A percentile compares a stretch with the other conserved stretches of the same genome.
Conservation (phyloP, 1,140 invertebrate genomes). For the Fopius arisanus region DNA sequence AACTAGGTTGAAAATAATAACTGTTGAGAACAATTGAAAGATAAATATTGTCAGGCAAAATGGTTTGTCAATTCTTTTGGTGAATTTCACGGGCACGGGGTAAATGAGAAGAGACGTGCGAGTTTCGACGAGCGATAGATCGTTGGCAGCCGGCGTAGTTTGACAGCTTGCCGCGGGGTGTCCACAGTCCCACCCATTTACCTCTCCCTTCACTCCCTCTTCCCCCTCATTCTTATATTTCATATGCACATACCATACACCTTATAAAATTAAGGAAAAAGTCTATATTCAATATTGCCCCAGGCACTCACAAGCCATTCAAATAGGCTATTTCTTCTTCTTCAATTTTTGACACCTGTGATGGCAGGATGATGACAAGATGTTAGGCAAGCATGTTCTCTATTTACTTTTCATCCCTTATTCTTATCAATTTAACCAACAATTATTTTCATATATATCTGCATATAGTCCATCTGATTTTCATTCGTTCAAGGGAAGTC, state of each 20-base stretch:
- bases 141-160: constrained; percentile 57
- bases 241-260: not conserved
- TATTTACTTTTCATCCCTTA: constrained; percentile 18
- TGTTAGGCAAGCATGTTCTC: constrained; percentile 6
- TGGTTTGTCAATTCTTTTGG: not conserved
- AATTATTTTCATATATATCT: not conserved
- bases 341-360: constrained; percentile 16
- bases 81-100: constrained; percentile 10
- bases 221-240: constrained; percentile 16
- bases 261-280: not conserved
- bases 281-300: too few species aligned
- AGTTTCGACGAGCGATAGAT: constrained; percentile 44
- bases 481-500: not conserved
- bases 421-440: not conserved
- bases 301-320: not conserved
- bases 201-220: constrained; percentile 36
- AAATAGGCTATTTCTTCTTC: not conserved
- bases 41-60: not conserved
- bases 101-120: constrained; percentile 37
- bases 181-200: constrained; percentile 58
- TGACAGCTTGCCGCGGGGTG: constrained; percentile 63
- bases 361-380: constrained; percentile 23
- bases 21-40: not conserved
- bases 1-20: not conserved
- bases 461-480: not conserved